Base-by-base conservation (phyloP, 1,140 invertebrate genomes). In the Trichoplusia ni region DNA sequence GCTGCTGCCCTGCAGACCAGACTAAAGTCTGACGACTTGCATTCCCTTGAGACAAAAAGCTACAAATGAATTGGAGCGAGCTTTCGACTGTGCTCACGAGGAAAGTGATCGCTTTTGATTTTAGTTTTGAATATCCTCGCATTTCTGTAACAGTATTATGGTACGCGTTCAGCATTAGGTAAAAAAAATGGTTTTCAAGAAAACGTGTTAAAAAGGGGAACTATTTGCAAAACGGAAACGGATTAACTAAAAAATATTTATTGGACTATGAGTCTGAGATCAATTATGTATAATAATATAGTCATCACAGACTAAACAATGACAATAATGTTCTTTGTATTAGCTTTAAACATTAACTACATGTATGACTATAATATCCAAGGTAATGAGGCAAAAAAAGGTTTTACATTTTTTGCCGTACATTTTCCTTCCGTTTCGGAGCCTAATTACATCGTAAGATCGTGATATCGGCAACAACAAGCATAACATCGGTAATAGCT, bases 21-120 rank as follows among this genome's bases (percentile, higher is more conserved):
- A 87, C 83, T 75, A 84, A 87, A 85, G 84, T 86, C 83, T 87
- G 82, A 86, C 86, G 77, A 82, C 79, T 86, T 81, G 79, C 83
- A 86, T 89, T 87, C 84, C 75, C 86, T 75, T 67, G 71, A 79
- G 73, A 85, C 83, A 89, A 89, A 87, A 89, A 89, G 82, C 76
- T 78, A 73, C 81, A 72, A 84, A 87, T 82, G 77, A 84, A 84
- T 79, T 73, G 75, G 74, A 77, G 73, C 69, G 62, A 63, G 62
- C 63, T 71, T 73, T 74, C 62, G 60, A 29, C 29, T 63, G 14
- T 37, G 46, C 37, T 73, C 51, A 58, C 44, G 56, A 63, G 62
- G 70, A 38, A 72, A 68, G 31, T 63, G 37, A 65, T 69, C 54
- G 40, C 44, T 71, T 70, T 64, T 60, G 51, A n/a, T n/a, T n/a